These are phyloP conservation scores for Steinernema hermaphroditum DNA, from an alignment of 2,888 invertebrate species.

Conservation along the genomic window DNA sequence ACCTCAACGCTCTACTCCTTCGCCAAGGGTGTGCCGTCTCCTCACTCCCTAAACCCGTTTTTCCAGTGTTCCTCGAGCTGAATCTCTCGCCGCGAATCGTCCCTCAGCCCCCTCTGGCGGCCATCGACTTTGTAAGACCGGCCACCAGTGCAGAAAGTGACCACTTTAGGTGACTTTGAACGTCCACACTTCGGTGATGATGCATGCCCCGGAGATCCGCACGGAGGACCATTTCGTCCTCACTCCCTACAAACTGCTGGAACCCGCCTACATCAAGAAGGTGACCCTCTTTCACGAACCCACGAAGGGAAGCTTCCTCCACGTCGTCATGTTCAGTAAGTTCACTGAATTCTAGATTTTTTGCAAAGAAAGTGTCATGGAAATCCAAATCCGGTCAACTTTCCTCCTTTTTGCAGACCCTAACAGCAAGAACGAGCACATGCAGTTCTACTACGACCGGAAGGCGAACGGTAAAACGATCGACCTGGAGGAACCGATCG, in stretches of 20 bases:
- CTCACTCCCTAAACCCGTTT: too few species aligned
- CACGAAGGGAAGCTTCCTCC: conserved; percentile 53
- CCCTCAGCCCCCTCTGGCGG: conserved; percentile 53
- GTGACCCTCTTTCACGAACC: conserved; percentile 52
- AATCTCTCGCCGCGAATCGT: conserved; percentile 52
- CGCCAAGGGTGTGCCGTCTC: conserved; percentile 43
- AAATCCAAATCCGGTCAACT: neutral
- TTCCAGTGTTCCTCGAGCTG: conserved; percentile 45
- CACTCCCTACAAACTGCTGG: conserved; percentile 52
- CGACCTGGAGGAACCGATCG: conserved; percentile 54
- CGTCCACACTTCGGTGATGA: conserved; percentile 55
- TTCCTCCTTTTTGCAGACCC: conserved; percentile 44
- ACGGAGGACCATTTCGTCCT: conserved; percentile 57
- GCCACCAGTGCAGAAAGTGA: neutral
- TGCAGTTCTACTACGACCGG: conserved; percentile 58
- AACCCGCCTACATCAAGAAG: conserved; percentile 55
- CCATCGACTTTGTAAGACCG: conserved; percentile 54
- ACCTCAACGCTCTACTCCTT: conserved; percentile 56
- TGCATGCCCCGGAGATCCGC: conserved; percentile 56
- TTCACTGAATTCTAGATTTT: neutral
- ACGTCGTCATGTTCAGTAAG: conserved; percentile 56
- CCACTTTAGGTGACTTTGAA: conserved; percentile 53
- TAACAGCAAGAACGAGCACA: conserved; percentile 50
- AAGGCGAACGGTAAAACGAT: conserved; percentile 51
- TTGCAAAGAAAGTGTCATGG: neutral